phyloP scores from a whole-genome alignment of 1,140 invertebrate species.

The Hylaeus anthracinus region DNA sequence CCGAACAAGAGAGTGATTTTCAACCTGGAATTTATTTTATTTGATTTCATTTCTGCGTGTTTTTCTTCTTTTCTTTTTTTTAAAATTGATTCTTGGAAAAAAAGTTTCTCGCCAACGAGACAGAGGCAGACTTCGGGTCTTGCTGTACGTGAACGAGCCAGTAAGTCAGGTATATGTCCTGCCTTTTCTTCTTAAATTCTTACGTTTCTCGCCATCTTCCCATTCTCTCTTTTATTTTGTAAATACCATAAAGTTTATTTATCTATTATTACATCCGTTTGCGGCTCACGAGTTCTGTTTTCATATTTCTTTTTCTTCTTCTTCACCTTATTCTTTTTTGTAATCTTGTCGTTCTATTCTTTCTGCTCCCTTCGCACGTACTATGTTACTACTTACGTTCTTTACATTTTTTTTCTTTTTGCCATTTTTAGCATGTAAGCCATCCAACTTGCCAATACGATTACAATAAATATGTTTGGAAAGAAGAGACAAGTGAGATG shows the following conservation, averaged over 20 bases:
- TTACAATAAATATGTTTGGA: conserved; percentile 78
- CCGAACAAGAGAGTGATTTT: background rate
- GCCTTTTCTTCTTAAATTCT: conserved; percentile 5
- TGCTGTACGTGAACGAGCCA: conserved; percentile 61
- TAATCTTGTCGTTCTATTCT: conserved; percentile 3
- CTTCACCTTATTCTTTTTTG: background rate
- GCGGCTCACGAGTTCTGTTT: conserved; percentile 42
- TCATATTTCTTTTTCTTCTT: background rate
- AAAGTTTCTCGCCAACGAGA: conserved; percentile 42
- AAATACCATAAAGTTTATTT: conserved; percentile 76
- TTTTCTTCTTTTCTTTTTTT: background rate
- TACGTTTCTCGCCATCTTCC: conserved; percentile 24
- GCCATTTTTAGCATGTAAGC: conserved; percentile 77
- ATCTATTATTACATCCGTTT: conserved; percentile 64
- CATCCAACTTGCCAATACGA: conserved; percentile 78
- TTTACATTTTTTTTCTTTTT: conserved; percentile 67
- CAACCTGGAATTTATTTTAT: background rate
- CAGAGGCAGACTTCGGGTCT: conserved; percentile 42
- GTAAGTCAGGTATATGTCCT: conserved; percentile 39
- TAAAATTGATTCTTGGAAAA: background rate
- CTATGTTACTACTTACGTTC: conserved; percentile 70
- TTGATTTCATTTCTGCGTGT: background rate
- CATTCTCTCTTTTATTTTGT: conserved; percentile 67
- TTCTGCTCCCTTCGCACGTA: conserved; percentile 62
- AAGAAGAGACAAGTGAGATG: conserved; percentile 61